Conservation (phyloP, 2,797 vertebrate genomes). For the Babyrousa celebensis region DNA sequence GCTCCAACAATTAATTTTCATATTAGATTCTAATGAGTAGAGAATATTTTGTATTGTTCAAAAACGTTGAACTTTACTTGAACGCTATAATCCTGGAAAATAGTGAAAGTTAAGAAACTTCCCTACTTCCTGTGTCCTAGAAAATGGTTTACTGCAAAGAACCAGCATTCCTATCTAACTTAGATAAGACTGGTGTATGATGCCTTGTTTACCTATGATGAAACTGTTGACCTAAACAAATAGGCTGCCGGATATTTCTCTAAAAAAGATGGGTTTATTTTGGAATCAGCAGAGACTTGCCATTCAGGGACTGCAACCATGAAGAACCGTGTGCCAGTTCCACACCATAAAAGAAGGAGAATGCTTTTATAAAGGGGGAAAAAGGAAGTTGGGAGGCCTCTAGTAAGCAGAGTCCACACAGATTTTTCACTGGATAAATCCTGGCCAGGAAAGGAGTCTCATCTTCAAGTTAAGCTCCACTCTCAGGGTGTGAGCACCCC, state of each 20-base stretch:
- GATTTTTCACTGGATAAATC: neutral
- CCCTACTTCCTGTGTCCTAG: neutral
- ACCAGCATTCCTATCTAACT: neutral
- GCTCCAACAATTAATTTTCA: neutral
- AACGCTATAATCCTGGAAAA: neutral
- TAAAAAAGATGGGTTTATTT: neutral
- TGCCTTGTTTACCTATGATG: neutral
- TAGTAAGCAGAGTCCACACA: neutral
- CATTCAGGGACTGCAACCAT: neutral
- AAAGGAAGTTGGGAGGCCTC: neutral
- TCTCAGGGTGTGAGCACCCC: neutral
- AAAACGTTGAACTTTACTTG: neutral
- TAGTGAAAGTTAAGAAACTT: neutral
- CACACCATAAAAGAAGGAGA: neutral
- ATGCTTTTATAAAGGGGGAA: neutral
- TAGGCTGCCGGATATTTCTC: neutral
- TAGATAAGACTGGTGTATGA: neutral
- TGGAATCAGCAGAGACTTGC: neutral
- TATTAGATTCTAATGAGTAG: neutral
- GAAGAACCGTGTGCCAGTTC: neutral
- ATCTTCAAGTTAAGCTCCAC: neutral
- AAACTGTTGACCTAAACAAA: neutral
- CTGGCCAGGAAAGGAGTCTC: neutral
- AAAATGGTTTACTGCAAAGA: neutral
- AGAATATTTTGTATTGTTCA: neutral